These are phyloP conservation scores for Eulemur rubriventer DNA, from an alignment of 2,797 vertebrate species.

Conservation along the genomic window DNA sequence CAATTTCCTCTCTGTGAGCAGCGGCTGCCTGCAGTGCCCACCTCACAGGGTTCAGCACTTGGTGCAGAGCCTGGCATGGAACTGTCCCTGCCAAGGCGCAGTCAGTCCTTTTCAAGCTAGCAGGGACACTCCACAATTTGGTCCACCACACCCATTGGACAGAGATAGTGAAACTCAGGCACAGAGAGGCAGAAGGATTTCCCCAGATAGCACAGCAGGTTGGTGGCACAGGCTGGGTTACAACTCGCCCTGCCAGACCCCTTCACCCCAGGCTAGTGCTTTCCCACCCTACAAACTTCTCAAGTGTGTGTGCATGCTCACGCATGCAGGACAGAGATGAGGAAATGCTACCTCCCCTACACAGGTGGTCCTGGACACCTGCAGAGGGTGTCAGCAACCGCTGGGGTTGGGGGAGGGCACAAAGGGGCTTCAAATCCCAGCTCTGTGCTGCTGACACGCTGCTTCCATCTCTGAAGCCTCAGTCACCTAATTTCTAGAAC, in stretches of 20 bases:
- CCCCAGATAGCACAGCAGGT: background rate
- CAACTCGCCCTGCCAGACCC: background rate
- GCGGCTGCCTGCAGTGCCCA: background rate
- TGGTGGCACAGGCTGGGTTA: background rate
- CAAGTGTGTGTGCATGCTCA: too few relatives aligned
- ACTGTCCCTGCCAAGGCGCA: background rate
- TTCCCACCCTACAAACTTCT: background rate
- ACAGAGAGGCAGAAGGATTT: background rate
- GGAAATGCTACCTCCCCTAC: background rate
- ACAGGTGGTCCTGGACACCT: background rate
- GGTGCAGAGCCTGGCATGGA: background rate
- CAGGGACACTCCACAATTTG: background rate
- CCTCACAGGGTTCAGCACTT: background rate
- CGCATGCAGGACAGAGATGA: background rate
- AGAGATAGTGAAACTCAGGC: conserved; percentile 3
- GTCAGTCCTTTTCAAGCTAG: background rate
- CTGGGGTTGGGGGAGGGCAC: background rate
- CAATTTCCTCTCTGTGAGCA: background rate
- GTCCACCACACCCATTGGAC: background rate
- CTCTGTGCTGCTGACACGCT: background rate
- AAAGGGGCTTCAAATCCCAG: background rate
- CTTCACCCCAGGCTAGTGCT: background rate
- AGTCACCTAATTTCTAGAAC: background rate
- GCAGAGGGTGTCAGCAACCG: background rate
- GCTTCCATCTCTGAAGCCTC: background rate